Percentiles rank a stretch among this genome's conserved stretches.
Evolutionary conservation across 2,888 invertebrate species (phyloP).

Genomic region (Sphinx pinastri): DNA sequence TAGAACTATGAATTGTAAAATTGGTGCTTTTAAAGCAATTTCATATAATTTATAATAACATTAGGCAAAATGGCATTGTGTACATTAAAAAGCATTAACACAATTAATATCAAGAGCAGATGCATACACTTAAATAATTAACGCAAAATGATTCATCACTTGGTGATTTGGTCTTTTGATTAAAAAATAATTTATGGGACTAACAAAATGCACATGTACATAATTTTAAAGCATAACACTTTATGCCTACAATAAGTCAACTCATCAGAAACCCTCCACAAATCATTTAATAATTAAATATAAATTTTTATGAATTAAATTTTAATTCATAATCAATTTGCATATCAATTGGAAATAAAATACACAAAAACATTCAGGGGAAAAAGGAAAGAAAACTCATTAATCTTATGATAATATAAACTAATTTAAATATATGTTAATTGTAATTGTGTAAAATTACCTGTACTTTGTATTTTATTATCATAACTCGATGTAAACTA

Average conservation of each 20-base stretch:
- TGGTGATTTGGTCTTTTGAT: conserved; percentile 79
- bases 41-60: conserved; percentile 84
- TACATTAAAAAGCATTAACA: conserved; percentile 82
- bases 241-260: conserved; percentile 48
- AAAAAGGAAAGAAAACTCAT: conserved; percentile 61
- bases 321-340: conserved; percentile 39
- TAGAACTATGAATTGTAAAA: conserved; percentile 84
- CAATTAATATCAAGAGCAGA: conserved; percentile 82
- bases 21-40: conserved; percentile 84
- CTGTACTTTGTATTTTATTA: conserved; percentile 78
- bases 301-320: too few species aligned
- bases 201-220: conserved; percentile 72
- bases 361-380: conserved; percentile 47
- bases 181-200: conserved; percentile 57
- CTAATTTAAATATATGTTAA: conserved; percentile 70
- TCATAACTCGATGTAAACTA: conserved; percentile 78
- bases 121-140: conserved; percentile 70
- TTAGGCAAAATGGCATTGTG: conserved; percentile 84
- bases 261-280: conserved; percentile 50
- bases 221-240: conserved; percentile 62
- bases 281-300: conserved; percentile 44
- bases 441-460: conserved; percentile 72
- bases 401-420: conserved; percentile 71
- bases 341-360: conserved; percentile 39
- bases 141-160: conserved; percentile 75